Evolutionary conservation across 2,113 vertebrate genomes (phyloP).

Genomic region (Pachycephala philippinensis): DNA sequence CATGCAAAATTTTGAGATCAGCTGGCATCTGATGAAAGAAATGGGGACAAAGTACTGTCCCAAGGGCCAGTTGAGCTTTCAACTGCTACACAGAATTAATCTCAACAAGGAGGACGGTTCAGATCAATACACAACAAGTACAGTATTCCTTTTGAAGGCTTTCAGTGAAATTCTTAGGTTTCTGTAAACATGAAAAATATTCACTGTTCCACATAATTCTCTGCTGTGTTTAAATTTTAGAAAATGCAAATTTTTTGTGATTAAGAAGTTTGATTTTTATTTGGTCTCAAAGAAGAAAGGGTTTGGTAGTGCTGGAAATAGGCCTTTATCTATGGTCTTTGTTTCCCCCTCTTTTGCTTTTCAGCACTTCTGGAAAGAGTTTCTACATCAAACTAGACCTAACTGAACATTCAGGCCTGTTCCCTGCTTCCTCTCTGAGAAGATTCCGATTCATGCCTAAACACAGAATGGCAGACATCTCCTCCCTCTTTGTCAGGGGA

Average conservation of each 20-base stretch:
- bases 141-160: conserved; percentile 34
- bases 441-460: background rate
- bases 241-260: conserved; percentile 45
- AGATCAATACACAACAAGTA: background rate
- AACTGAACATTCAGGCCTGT: background rate
- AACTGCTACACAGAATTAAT: background rate
- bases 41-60: background rate
- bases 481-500: background rate
- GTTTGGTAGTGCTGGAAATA: background rate
- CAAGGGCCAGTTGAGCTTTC: background rate
- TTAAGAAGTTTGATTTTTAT: conserved; percentile 19
- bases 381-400: background rate
- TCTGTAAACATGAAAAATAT: conserved; percentile 51
- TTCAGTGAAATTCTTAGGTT: conserved; percentile 35
- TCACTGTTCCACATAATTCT: conserved; percentile 10
- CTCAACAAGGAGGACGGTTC: conserved; percentile 20
- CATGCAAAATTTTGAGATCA: conserved; percentile 41
- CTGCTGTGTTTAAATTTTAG: conserved; percentile 16
- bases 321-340: background rate
- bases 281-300: conserved; percentile 53
- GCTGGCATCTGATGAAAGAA: conserved; percentile 30
- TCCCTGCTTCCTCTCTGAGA: conserved; percentile 18
- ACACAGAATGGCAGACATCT: background rate
- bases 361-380: background rate
- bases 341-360: background rate